phyloP scores from a whole-genome alignment of 1,140 invertebrate genomes.

The Leptonema lineaticorne region DNA sequence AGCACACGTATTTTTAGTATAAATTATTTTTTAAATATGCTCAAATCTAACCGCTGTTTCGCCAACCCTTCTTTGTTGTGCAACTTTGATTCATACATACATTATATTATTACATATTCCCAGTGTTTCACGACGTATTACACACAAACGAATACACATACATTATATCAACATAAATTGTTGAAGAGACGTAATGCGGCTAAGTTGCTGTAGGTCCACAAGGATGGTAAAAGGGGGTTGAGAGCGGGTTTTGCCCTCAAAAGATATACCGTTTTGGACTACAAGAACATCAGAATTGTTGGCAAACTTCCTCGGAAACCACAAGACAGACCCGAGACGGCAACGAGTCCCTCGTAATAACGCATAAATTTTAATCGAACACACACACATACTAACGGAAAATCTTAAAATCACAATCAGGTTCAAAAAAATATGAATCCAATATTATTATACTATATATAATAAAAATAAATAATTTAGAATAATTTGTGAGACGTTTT shows the following conservation, averaged over 20 bases:
- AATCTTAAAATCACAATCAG: too few species aligned
- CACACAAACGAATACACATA: slow-evolving; percentile 39
- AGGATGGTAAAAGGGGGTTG: background rate
- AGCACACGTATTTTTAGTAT: too few species aligned
- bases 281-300: slow-evolving; percentile 9
- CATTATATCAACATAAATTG: too few species aligned
- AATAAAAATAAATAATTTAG: too few species aligned
- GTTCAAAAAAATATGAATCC: too few species aligned
- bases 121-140: slow-evolving; percentile 33
- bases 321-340: slow-evolving; percentile 22
- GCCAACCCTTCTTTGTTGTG: slow-evolving; percentile 5
- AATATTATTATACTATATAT: too few species aligned
- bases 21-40: too few species aligned
- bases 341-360: background rate
- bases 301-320: slow-evolving; percentile 35
- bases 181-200: slow-evolving; percentile 39
- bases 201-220: background rate
- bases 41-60: too few species aligned
- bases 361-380: background rate
- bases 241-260: background rate
- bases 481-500: too few species aligned
- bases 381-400: background rate
- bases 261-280: background rate
- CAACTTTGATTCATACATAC: background rate
- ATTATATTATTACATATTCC: slow-evolving; percentile 35